A percentile compares a stretch with the other conserved stretches of the same genome.
Evolutionary conservation across 2,888 invertebrate species (phyloP).

Genomic region (Yponomeuta cagnagella): DNA sequence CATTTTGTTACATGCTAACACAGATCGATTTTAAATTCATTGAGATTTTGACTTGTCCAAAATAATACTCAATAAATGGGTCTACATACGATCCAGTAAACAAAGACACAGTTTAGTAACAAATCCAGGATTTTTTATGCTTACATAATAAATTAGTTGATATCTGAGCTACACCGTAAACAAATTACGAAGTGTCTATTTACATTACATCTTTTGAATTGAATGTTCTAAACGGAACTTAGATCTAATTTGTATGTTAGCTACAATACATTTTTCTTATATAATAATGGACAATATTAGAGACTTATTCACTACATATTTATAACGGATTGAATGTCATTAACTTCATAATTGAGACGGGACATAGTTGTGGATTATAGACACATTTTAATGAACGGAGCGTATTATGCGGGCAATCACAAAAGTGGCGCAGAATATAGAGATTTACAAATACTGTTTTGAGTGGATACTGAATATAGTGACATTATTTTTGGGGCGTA

Average conservation of each 20-base stretch:
- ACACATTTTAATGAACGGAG: background rate
- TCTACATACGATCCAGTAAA: background rate
- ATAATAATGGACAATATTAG: constrained; percentile 15
- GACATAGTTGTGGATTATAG: background rate
- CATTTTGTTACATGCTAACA: constrained; percentile 36
- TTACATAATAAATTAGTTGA: constrained; percentile 35
- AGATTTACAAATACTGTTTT: constrained; percentile 25
- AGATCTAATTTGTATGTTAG: constrained; percentile 20
- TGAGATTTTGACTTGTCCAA: constrained; percentile 16
- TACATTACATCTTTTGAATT: constrained; percentile 23
- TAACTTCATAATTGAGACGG: background rate
- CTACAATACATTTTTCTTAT: constrained; percentile 14
- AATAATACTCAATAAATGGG: constrained; percentile 6
- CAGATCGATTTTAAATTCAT: constrained; percentile 27
- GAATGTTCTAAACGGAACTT: constrained; percentile 25
- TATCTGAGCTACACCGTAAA: constrained; percentile 43
- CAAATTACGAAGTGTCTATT: constrained; percentile 31
- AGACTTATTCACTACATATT: background rate
- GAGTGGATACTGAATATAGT: constrained; percentile 22
- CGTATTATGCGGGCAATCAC: background rate
- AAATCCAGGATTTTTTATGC: constrained; percentile 32
- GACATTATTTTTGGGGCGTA: background rate
- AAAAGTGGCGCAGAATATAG: constrained; percentile 20
- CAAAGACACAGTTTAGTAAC: constrained; percentile 13
- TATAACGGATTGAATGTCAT: no score